Evolutionary conservation across 2,113 vertebrate genomes (phyloP).

Genomic region (Chlamydotis undulata): DNA sequence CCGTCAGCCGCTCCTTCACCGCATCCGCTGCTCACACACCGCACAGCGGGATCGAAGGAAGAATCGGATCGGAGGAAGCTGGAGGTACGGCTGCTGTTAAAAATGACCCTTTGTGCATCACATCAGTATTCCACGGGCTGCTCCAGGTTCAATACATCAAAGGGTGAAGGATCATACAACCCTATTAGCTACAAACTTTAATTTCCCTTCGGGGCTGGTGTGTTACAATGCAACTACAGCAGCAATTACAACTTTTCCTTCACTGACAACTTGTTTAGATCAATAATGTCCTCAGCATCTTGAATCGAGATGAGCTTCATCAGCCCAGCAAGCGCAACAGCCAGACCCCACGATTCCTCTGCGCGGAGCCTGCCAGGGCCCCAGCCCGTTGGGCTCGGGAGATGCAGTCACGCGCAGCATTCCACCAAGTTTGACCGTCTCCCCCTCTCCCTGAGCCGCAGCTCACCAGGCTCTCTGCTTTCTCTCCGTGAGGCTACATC

Average conservation of each 20-base stretch:
- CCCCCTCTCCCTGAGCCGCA: accelerated
- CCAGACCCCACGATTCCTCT: background rate
- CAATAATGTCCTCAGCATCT: constrained; percentile 67
- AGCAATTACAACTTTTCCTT: constrained; percentile 82
- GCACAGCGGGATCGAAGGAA: background rate
- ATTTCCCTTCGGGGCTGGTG: constrained; percentile 81
- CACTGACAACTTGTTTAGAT: constrained; percentile 77
- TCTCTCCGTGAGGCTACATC: background rate
- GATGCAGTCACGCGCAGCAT: accelerated
- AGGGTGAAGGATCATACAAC: constrained; percentile 80
- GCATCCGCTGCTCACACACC: accelerated
- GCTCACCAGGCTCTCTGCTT: background rate
- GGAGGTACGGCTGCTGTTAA: constrained; percentile 33
- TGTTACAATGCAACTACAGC: constrained; percentile 79
- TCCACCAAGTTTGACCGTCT: background rate
- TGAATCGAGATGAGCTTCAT: constrained; percentile 51
- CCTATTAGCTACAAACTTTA: constrained; percentile 82
- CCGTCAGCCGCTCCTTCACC: accelerated
- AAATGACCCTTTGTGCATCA: constrained; percentile 64
- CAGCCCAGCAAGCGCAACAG: background rate
- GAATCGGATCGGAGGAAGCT: background rate
- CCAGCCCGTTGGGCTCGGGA: too few species aligned
- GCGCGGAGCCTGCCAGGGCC: too few species aligned
- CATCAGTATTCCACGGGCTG: constrained; percentile 74
- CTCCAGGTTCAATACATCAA: constrained; percentile 76